phyloP scores from a whole-genome alignment of 2,888 invertebrate species.

The Pachliopta kotzebuea region DNA sequence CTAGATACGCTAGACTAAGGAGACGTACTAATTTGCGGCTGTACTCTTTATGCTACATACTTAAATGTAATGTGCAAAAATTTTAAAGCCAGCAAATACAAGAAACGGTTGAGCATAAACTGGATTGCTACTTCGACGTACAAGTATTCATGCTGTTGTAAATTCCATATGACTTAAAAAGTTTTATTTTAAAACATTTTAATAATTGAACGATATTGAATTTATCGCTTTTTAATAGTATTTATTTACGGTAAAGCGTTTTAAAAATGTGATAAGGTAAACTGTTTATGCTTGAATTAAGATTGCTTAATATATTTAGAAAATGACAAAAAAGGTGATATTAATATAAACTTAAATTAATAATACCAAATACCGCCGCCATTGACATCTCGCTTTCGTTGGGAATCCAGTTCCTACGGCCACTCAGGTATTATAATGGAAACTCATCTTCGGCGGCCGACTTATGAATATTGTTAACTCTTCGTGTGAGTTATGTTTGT shows the following conservation, averaged over 20 bases:
- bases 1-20: slow-evolving; percentile 25
- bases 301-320: neutral
- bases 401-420: slow-evolving; percentile 17
- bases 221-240: too few species aligned
- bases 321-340: neutral
- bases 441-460: slow-evolving; percentile 28
- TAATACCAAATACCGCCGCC: slow-evolving; percentile 17
- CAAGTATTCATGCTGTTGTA: neutral
- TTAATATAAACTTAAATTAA: neutral
- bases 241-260: too few species aligned
- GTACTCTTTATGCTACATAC: slow-evolving; percentile 23
- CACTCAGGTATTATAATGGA: slow-evolving; percentile 21
- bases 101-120: slow-evolving; percentile 10
- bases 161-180: neutral
- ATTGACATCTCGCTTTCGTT: slow-evolving; percentile 28
- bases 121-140: neutral
- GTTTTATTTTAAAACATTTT: too few species aligned
- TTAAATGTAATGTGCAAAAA: slow-evolving; percentile 21
- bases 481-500: slow-evolving; percentile 44
- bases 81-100: slow-evolving; percentile 17
- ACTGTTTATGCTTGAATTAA: neutral
- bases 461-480: slow-evolving; percentile 31
- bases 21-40: slow-evolving; percentile 28
- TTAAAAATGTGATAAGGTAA: too few species aligned
- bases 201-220: too few species aligned